phyloP scores from a whole-genome alignment of 2,797 vertebrate genomes.

The Coregonus ussuriensis region DNA sequence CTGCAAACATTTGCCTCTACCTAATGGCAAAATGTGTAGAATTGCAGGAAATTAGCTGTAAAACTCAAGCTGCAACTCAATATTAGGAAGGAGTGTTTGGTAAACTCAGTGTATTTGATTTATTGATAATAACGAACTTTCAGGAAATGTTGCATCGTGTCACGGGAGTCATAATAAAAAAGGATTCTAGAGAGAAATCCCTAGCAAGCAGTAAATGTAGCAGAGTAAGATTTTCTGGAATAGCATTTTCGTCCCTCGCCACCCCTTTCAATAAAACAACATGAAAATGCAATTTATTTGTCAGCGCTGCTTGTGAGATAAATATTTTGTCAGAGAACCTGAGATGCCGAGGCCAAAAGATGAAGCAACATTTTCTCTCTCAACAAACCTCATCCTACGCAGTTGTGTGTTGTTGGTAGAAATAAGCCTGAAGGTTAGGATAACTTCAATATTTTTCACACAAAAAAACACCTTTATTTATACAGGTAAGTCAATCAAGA shows the following conservation, averaged over 20 bases:
- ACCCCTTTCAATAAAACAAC: conserved; percentile 71
- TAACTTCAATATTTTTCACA: conserved; percentile 9
- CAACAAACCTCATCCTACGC: conserved; percentile 51
- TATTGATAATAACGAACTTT: conserved; percentile 84
- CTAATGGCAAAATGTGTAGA: too few relatives aligned
- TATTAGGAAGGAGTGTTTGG: too few relatives aligned
- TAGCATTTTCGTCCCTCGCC: conserved; percentile 67
- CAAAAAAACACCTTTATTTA: too few relatives aligned
- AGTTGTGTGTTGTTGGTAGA: conserved; percentile 42
- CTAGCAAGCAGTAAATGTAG: conserved; percentile 79
- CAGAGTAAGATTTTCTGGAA: conserved; percentile 77
- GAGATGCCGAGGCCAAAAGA: conserved; percentile 50
- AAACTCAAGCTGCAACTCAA: too few relatives aligned
- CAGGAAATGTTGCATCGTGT: conserved; percentile 61
- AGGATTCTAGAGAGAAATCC: conserved; percentile 68
- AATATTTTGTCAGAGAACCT: conserved; percentile 67
- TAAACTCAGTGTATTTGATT: conserved; percentile 64
- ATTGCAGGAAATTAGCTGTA: too few relatives aligned
- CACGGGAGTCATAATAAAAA: conserved; percentile 69
- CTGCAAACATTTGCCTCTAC: too few relatives aligned
- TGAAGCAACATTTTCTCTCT: conserved; percentile 69
- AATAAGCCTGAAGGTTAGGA: conserved; percentile 16
- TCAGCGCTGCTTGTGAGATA: conserved; percentile 59
- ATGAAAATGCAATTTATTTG: conserved; percentile 72
- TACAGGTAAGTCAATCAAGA: too few relatives aligned